Conservation (phyloP, 2,888 invertebrate genomes). For the Sminthurinus aureus region DNA sequence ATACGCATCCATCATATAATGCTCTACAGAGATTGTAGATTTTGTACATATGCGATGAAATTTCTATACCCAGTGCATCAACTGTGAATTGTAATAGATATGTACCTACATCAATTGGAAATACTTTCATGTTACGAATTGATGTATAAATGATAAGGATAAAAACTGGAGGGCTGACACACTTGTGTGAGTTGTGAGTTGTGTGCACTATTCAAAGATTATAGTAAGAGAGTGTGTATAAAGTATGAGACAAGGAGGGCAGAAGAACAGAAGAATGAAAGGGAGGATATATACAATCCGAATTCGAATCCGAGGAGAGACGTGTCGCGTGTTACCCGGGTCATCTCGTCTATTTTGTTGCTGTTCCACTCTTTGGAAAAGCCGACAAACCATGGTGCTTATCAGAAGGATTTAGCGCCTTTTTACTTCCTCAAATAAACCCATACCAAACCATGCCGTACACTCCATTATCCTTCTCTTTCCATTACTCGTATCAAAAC, state of each 20-base stretch:
- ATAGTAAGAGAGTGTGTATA: too few species aligned
- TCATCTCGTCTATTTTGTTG: constrained; percentile 36
- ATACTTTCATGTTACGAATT: not conserved
- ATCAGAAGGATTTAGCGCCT: constrained; percentile 49
- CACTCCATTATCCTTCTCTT: not conserved
- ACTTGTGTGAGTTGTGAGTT: too few species aligned
- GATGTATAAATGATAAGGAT: not conserved
- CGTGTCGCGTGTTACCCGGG: constrained; percentile 41
- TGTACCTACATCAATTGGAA: too few species aligned
- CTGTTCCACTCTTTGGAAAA: constrained; percentile 48
- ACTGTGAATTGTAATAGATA: too few species aligned
- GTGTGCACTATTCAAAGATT: too few species aligned
- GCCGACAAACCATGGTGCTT: constrained; percentile 46
- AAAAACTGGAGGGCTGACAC: too few species aligned
- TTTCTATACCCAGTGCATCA: not conserved
- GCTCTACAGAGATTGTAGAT: not conserved
- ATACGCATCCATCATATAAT: too few species aligned
- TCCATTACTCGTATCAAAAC: not conserved
- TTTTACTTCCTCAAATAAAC: constrained; percentile 41
- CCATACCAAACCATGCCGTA: not conserved
- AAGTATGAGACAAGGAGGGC: too few species aligned
- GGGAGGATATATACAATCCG: constrained; percentile 24
- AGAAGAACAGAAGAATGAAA: not conserved
- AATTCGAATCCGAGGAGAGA: constrained; percentile 12
- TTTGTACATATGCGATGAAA: not conserved